Base-by-base conservation (phyloP, 2,797 vertebrate genomes). In the Phoxinus dragarum region DNA sequence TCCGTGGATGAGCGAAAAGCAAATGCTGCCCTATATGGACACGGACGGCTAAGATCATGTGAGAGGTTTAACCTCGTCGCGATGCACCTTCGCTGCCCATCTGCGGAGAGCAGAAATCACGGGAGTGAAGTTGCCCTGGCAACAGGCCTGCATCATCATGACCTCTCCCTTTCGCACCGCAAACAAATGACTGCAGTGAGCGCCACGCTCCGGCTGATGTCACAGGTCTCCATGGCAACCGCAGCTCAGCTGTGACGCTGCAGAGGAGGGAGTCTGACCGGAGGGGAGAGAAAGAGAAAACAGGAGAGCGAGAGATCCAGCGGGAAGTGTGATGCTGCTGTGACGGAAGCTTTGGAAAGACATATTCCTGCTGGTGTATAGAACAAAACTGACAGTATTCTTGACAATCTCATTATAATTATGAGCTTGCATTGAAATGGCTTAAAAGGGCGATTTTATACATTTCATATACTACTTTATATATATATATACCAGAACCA, bases 71-170 rank as follows among this genome's bases (percentile, higher is more conserved):
- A 87, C 89, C 80, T 81, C 85, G 6, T 56, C 71, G 72, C 77
- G 42, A 34, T n/a, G 61, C 71, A 78, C 69, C 86, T 82, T 61
- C 78, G 23, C 75, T 85, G 88, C 80, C 86, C 64, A 44, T 86
- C 82, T 85, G 54, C 8, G 87, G 86, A 67, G 68, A 80, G 88
- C 88, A 84, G 74, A 80, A 88, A 91, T 88, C 88, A 76, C 86
- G 89, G 89, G 86, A 87, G 89, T 92, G 82, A 80, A 72, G 94
- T 95, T 94, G 93, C 95, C 94, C 93, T 90, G 93, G 95, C 85
- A 92, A 96, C 27, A 3, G 81, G 86, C 92, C 88, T 84, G 89
- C 93, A 93, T 91, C 88, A 88, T 92, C 91, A 80, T 67, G 86
- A 89, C 90, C 88, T 88, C 86, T 88, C 84, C 86, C 73, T 78